Base-by-base conservation (phyloP, 2,797 vertebrate species). In the Malacoraja senta region DNA sequence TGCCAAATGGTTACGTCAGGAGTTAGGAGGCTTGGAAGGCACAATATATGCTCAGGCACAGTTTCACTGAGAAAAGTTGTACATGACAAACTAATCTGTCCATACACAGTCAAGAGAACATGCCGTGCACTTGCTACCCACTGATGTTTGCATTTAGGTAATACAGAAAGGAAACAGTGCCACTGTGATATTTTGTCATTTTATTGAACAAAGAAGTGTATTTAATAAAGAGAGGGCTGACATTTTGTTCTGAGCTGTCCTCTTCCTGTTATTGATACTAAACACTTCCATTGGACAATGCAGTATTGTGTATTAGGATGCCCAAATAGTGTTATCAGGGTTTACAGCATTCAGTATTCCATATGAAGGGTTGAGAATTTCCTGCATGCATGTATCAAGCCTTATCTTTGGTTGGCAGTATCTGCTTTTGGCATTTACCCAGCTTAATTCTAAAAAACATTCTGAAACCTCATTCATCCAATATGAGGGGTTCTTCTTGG, bases 381-480 rank as follows among this genome's bases (percentile, higher is more conserved):
- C 63, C 65, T 44, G 88, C 63, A 15, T 65, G 58, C 32, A 72
- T 72, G 32, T 80, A 80, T 44, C 63, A 71, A 38, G 68, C 35
- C 68, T 91, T 74, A 91, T 91, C 12, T 72, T 91, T 74, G 68
- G 88, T 91, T 44, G 35, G 19, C n/a, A 68, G 61, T 90, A 9
- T 71, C 61, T 90, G 8, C 86, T 68, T 61, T 71, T 90, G 63
- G n/a, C 65, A 32, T 35, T 90, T 35, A 61, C 53, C 24, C 24
- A 84, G 81, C 24, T 26, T 58, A 58, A 84, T 84, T 61, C 44
- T 58, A 10, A 84, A 7, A 58, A 84, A 58, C 12, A 84, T 29
- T 26, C 21, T 61, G 26, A 84, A 58, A 58, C 53, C 81, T 58
- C 53, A 29, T 29, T 58, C 44, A 84, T 26, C 44, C 26, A 29